These are phyloP conservation scores for Ooceraea biroi DNA, from an alignment of 1,140 invertebrate genomes.

Conservation along the genomic window DNA sequence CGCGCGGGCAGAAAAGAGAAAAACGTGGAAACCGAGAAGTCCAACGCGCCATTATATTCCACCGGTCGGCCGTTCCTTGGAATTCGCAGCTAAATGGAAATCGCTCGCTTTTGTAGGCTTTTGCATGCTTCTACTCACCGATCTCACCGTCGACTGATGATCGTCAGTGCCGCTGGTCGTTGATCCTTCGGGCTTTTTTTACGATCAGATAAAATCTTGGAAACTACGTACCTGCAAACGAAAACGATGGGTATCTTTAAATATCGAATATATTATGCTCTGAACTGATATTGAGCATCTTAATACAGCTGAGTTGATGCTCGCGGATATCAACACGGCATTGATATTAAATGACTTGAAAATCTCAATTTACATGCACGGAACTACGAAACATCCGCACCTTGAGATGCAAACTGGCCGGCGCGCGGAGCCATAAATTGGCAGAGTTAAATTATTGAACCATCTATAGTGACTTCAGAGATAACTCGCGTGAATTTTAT, in stretches of 20 bases:
- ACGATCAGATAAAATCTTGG: neutral
- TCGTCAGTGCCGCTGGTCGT: neutral
- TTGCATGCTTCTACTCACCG: conserved; percentile 58
- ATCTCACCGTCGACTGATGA: neutral
- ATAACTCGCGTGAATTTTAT: neutral
- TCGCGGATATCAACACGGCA: conserved; percentile 13
- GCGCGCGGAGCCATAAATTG: neutral
- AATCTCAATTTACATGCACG: neutral
- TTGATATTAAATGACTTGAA: neutral
- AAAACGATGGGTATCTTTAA: neutral
- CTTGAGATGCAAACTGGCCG: neutral
- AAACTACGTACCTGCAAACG: conserved; percentile 59
- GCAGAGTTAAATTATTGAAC: neutral
- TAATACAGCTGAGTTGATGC: neutral
- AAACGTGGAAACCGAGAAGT: conserved; percentile 35
- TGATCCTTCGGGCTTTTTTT: neutral
- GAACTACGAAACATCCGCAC: no score
- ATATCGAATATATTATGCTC: conserved; percentile 9
- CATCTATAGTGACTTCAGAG: no score
- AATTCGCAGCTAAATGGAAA: conserved; percentile 48
- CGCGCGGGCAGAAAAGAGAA: conserved; percentile 34
- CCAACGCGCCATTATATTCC: neutral
- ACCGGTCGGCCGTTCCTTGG: conserved; percentile 15
- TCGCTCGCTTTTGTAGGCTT: conserved; percentile 6
- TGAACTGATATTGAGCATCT: conserved; percentile 7